Conservation (phyloP, 2,113 vertebrate species). For the Bubo blakistoni region DNA sequence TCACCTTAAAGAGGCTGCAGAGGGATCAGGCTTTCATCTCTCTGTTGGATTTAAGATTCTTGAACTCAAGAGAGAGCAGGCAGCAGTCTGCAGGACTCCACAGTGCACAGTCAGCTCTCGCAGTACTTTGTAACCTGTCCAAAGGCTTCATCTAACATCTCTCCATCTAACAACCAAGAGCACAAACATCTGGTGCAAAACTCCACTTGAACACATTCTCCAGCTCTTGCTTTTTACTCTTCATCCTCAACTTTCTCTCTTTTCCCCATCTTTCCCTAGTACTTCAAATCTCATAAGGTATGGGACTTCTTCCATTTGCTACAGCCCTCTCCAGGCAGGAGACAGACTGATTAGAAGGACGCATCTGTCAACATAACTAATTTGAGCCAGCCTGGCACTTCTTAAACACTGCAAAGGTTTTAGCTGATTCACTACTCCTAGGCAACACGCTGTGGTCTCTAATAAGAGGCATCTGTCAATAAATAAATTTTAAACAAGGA, state of each 20-base stretch:
- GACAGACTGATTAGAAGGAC: not conserved
- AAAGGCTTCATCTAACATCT: not conserved
- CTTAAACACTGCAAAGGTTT: not conserved
- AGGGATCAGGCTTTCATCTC: not conserved
- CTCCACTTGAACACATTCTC: not conserved
- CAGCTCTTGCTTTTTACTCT: not conserved
- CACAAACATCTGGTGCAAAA: fast-evolving
- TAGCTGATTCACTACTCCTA: not conserved
- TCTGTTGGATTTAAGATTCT: not conserved
- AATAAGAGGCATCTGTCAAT: not conserved
- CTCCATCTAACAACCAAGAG: not conserved
- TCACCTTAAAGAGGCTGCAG: not conserved
- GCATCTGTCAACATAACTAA: not conserved
- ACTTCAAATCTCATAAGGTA: not conserved
- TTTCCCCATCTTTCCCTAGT: not conserved
- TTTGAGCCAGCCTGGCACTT: not conserved
- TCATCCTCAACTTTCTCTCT: not conserved
- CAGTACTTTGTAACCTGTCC: not conserved
- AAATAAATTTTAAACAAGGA: not conserved
- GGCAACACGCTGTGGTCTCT: not conserved
- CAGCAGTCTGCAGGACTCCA: not conserved
- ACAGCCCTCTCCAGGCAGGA: not conserved
- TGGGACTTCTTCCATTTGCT: not conserved
- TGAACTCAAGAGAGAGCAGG: not conserved
- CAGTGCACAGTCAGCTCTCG: not conserved